Percentiles rank a stretch among this genome's conserved stretches.
Evolutionary conservation across 2,113 vertebrate genomes (phyloP).

Genomic region (Odobenus rosmarus): DNA sequence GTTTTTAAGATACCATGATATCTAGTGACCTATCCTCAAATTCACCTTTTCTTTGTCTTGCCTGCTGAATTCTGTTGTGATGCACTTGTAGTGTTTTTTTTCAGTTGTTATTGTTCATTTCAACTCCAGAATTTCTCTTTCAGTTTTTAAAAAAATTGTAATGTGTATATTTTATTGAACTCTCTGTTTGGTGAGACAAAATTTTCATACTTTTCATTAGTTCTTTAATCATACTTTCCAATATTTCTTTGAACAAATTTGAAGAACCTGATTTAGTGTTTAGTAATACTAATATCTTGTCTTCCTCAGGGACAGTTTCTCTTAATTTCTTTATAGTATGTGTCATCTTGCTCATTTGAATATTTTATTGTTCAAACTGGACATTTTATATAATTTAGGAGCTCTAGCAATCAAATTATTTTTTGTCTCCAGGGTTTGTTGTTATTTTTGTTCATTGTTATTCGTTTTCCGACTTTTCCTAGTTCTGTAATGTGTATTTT

Average conservation of each 20-base stretch:
- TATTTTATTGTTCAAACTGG: not conserved
- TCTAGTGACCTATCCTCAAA: not conserved
- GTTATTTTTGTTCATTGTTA: not conserved
- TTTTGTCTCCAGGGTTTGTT: not conserved
- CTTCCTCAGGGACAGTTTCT: not conserved
- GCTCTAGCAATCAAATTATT: not conserved
- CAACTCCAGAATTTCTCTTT: not conserved
- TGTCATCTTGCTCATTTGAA: not conserved
- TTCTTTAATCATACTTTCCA: not conserved
- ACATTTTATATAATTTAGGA: not conserved
- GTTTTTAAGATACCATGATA: not conserved
- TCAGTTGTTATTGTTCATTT: not conserved
- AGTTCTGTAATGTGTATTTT: not conserved
- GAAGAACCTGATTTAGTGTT: not conserved
- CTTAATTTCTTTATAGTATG: not conserved
- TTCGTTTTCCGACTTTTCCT: not conserved
- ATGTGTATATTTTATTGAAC: not conserved
- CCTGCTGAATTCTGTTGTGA: not conserved
- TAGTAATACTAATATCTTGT: not conserved
- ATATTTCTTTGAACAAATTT: not conserved
- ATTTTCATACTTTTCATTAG: not conserved
- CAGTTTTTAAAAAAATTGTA: not conserved
- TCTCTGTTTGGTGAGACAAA: not conserved
- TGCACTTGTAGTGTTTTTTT: not conserved
- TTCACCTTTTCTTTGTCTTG: not conserved